Evolutionary conservation across 92 coral and sea anemone species (phyloP).

Genomic region (Zoanthus solanderi): DNA sequence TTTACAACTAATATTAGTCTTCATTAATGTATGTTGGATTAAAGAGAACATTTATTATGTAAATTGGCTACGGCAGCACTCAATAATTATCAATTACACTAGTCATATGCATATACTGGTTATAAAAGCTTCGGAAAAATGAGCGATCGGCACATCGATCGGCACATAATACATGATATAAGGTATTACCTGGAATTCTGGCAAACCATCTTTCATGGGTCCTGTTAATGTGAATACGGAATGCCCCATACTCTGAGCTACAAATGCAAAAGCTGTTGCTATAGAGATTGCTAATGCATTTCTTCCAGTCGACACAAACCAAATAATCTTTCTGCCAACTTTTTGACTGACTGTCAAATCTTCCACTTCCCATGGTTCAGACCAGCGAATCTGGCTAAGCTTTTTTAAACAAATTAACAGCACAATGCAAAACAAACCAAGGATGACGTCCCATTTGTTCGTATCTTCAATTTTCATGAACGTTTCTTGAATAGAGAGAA

Average conservation of each 20-base stretch:
- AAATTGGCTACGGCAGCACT: too few relatives aligned
- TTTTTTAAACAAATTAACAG: slow-evolving; percentile 62
- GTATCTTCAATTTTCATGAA: slow-evolving; percentile 68
- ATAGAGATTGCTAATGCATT: slow-evolving; percentile 85
- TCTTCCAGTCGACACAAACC: slow-evolving; percentile 82
- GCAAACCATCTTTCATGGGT: slow-evolving; percentile 73
- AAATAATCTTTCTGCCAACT: slow-evolving; percentile 80
- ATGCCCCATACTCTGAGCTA: slow-evolving; percentile 63
- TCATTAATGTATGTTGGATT: too few relatives aligned
- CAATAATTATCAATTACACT: too few relatives aligned
- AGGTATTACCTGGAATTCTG: slow-evolving; percentile 77
- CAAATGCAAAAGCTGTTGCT: slow-evolving; percentile 73
- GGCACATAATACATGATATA: too few relatives aligned
- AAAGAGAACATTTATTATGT: too few relatives aligned
- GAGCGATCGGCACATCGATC: too few relatives aligned
- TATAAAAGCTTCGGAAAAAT: too few relatives aligned
- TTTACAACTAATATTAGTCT: too few relatives aligned
- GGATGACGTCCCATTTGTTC: slow-evolving; percentile 79
- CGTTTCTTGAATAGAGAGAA: slow-evolving; percentile 62
- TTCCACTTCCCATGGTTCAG: slow-evolving; percentile 66
- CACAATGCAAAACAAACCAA: slow-evolving; percentile 74
- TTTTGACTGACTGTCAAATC: slow-evolving; percentile 67
- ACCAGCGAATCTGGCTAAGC: slow-evolving; percentile 71
- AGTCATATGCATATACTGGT: too few relatives aligned
- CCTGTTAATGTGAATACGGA: slow-evolving; percentile 74